These are phyloP conservation scores for Cheilosia variabilis DNA, from an alignment of 2,888 invertebrate genomes.

Conservation along the genomic window DNA sequence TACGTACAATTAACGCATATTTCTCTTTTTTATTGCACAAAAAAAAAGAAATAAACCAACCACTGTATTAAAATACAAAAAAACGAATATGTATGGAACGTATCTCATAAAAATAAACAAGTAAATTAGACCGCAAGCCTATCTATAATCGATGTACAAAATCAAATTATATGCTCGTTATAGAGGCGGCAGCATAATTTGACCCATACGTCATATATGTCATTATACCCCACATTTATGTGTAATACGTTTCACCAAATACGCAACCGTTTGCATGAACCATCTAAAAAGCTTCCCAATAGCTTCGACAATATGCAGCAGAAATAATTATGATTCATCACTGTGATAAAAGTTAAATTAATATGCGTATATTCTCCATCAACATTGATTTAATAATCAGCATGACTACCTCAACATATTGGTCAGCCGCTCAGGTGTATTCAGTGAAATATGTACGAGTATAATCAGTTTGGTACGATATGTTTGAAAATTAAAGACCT, in stretches of 20 bases:
- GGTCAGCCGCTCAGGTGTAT: slow-evolving; percentile 23
- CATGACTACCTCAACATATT: slow-evolving; percentile 4
- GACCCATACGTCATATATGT: background rate
- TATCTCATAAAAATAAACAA: slow-evolving; percentile 25
- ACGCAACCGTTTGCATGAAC: no score
- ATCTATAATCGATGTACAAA: slow-evolving; percentile 30
- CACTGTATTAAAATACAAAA: no score
- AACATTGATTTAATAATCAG: slow-evolving; percentile 27
- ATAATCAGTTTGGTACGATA: background rate
- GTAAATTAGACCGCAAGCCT: slow-evolving; percentile 13
- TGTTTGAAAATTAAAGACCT: no score
- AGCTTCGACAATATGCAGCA: slow-evolving; percentile 6
- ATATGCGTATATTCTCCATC: slow-evolving; percentile 35
- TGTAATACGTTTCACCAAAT: background rate
- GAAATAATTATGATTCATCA: slow-evolving; percentile 43
- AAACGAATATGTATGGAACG: background rate
- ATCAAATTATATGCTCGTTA: slow-evolving; percentile 50
- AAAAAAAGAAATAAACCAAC: no score
- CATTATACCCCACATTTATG: background rate
- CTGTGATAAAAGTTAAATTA: slow-evolving; percentile 50
- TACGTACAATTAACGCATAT: no score
- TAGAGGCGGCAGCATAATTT: slow-evolving; percentile 28
- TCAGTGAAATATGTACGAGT: background rate
- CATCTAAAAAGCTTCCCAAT: slow-evolving; percentile 12
- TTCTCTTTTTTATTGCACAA: no score